phyloP scores from a whole-genome alignment of 2,888 invertebrate species.

The Rhimphoctona megacephalus region DNA sequence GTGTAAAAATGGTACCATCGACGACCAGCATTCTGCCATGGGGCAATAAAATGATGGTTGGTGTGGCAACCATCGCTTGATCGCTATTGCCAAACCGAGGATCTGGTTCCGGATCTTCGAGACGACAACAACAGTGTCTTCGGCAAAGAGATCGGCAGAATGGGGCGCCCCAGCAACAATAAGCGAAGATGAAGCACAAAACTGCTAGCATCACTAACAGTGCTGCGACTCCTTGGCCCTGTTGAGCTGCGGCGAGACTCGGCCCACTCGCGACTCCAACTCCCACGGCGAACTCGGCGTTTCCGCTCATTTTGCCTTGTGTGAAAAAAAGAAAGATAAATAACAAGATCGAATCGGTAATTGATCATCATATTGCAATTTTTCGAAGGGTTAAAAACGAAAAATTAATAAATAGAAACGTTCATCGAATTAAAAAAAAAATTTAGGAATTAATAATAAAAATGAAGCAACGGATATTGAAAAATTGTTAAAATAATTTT shows the following conservation, averaged over 20 bases:
- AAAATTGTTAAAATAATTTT: neutral
- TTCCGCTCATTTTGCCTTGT: constrained; percentile 71
- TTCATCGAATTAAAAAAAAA: neutral
- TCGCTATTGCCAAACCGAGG: constrained; percentile 78
- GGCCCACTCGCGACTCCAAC: constrained; percentile 79
- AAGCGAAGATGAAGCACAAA: constrained; percentile 86
- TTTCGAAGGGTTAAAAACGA: too few species aligned
- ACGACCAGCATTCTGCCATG: constrained; percentile 87
- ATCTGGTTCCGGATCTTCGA: constrained; percentile 84
- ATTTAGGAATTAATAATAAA: neutral
- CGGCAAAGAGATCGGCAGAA: constrained; percentile 86
- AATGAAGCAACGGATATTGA: neutral
- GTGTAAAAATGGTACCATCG: constrained; percentile 86
- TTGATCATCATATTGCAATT: too few species aligned
- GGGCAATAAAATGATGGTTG: constrained; percentile 86
- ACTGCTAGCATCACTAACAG: constrained; percentile 87
- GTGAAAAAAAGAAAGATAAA: neutral
- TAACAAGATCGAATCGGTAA: neutral
- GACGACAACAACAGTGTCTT: constrained; percentile 84
- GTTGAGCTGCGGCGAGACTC: constrained; percentile 80
- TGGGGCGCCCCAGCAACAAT: constrained; percentile 87
- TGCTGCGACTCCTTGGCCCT: constrained; percentile 85
- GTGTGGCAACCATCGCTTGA: constrained; percentile 85
- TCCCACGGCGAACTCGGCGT: constrained; percentile 74
- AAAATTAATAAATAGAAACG: too few species aligned